Evolutionary conservation across 2,888 invertebrate species (phyloP), one percentile per base, ranked within the genome.

Genomic region (Sesia bembeciformis): DNA sequence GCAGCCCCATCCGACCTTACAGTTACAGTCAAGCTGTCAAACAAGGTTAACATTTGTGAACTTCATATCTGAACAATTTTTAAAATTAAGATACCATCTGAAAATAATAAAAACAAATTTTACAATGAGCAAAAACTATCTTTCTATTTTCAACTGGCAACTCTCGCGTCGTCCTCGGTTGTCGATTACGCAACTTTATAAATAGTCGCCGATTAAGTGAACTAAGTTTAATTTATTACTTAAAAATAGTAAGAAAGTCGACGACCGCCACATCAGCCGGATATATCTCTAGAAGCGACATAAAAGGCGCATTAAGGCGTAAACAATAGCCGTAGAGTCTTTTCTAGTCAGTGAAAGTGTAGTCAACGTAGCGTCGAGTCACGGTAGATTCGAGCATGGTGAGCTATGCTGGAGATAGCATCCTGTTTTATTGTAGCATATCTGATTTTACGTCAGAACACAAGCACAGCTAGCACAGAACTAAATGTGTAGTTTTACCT

Each of bases 1-100:
- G 67, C 1, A 87, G 87, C 54, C 71, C 70, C 0, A 86, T 89
- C 52, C 75, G 89, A 7, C 89, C 89, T 0, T 84, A 87, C 66
- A 78, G 76, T 53, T 89, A 89, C 67, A 85, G 86, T 54, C 79
- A 83, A 61, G 85, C 89, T 40, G 89, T 88, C n/a, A 88, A 86
- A 63, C 84, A 88, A 62, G 88, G 87, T 52, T 80, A 67, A 76
- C 6, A 50, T 46, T 46, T 8, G 7, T 8, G 23, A 23, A 23
- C 23, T 23, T 23, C 23, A 23, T 23, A 23, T 23, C 23, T 23
- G 23, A 23, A 23, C 23, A 23, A 23, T 23, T 23, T 23, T 23
- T 1, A 23, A 23, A 23, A 23, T 23, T 23, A 23, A 23, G 23
- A 23, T 23, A 23, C 23, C 23, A 23, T 23, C 23, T 23, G 23